Conservation (phyloP, 2,113 vertebrate species). For the Hymenochirus boettgeri region DNA sequence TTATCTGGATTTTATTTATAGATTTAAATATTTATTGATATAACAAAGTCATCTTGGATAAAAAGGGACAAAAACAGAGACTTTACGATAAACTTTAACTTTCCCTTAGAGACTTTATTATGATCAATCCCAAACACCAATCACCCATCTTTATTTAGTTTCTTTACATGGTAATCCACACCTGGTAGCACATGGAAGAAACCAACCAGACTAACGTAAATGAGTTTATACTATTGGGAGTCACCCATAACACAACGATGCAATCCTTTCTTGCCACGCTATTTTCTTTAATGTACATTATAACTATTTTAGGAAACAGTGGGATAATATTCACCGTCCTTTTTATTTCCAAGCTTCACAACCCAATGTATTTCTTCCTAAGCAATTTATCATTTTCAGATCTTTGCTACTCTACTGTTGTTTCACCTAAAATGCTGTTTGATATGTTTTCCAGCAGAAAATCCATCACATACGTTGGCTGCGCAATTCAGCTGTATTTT, state of each 20-base stretch:
- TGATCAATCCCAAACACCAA: no score
- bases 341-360: conserved; percentile 12
- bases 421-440: conserved; percentile 24
- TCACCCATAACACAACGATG: conserved; percentile 7
- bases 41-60: no score
- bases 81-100: no score
- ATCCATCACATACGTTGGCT: conserved; percentile 19
- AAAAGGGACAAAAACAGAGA: no score
- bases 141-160: neutral
- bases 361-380: conserved; percentile 36
- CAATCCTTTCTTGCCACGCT: conserved; percentile 5
- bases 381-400: conserved; percentile 33
- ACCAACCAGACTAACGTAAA: conserved; percentile 13
- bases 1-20: no score
- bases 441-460: conserved; percentile 16
- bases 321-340: conserved; percentile 6
- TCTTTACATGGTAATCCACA: neutral
- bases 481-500: conserved; percentile 31
- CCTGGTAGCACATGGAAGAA: neutral
- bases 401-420: conserved; percentile 25
- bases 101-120: no score
- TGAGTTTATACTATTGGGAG: conserved; percentile 23
- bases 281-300: conserved; percentile 24
- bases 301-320: conserved; percentile 17
- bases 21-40: no score